Conservation (phyloP, 2,113 vertebrate genomes). For the Hirundichthys speculiger region DNA sequence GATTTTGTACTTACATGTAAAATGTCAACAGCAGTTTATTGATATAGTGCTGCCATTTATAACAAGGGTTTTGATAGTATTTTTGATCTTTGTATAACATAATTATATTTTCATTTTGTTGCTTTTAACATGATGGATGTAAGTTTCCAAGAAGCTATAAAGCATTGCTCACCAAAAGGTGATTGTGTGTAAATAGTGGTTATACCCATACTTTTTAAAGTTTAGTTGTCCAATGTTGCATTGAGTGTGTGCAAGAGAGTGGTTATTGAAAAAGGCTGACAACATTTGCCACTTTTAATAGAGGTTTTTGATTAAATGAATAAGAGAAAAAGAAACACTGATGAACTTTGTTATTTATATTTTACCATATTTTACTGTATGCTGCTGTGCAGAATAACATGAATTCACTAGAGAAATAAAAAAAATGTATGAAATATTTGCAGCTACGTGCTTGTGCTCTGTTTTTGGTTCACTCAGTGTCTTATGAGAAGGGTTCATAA, state of each 20-base stretch:
- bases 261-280: conserved; percentile 69
- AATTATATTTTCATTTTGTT: conserved; percentile 86
- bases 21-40: conserved; percentile 85
- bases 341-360: conserved; percentile 87
- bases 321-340: conserved; percentile 79
- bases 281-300: conserved; percentile 81
- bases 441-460: conserved; percentile 59
- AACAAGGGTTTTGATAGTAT: conserved; percentile 88
- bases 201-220: conserved; percentile 77
- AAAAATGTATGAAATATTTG: conserved; percentile 78
- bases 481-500: not conserved
- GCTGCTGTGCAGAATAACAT: conserved; percentile 84
- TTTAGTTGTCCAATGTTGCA: conserved; percentile 80
- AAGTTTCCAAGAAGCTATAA: conserved; percentile 83
- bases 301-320: conserved; percentile 82
- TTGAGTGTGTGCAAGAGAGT: conserved; percentile 64
- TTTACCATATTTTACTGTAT: conserved; percentile 83
- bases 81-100: conserved; percentile 89
- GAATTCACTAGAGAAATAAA: conserved; percentile 85
- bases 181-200: conserved; percentile 82
- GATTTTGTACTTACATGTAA: conserved; percentile 85
- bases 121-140: conserved; percentile 80
- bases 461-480: conserved; percentile 1
- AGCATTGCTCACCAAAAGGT: conserved; percentile 80
- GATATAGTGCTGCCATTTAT: conserved; percentile 87